Conservation (phyloP, 2,797 vertebrate genomes). For the Brachyalestes nurse region DNA sequence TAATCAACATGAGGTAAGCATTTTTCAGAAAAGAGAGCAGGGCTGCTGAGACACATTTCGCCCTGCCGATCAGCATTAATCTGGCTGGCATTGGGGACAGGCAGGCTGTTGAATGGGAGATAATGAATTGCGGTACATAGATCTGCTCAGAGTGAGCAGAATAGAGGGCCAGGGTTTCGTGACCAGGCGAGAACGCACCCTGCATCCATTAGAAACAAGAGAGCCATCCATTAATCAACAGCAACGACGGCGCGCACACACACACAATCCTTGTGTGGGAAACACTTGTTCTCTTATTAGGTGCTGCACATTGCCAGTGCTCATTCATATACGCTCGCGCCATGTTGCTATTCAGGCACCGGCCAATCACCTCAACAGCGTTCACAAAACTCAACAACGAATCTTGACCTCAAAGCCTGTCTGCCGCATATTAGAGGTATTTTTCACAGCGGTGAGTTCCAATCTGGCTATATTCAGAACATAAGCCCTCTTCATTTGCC, state of each 20-base stretch:
- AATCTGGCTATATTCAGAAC: constrained; percentile 7
- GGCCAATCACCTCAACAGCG: constrained; percentile 12
- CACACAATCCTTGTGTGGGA: constrained; percentile 16
- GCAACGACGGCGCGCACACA: background rate
- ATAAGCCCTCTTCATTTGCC: constrained; percentile 22
- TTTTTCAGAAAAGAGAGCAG: constrained; percentile 6
- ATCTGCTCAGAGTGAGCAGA: constrained; percentile 28
- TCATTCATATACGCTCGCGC: background rate
- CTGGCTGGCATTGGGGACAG: constrained; percentile 15
- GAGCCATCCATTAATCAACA: constrained; percentile 43
- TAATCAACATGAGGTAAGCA: background rate
- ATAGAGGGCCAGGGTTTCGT: constrained; percentile 31
- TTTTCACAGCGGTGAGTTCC: constrained; percentile 10
- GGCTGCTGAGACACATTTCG: constrained; percentile 10
- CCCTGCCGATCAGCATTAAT: constrained; percentile 28
- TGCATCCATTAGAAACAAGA: constrained; percentile 39
- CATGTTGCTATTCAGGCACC: background rate
- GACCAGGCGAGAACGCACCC: constrained; percentile 19
- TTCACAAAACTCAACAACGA: background rate
- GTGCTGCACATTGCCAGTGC: constrained; percentile 3
- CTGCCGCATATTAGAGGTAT: background rate
- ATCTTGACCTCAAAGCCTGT: constrained; percentile 3
- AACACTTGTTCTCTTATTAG: constrained; percentile 11
- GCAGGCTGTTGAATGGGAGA: constrained; percentile 32
- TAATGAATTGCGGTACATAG: constrained; percentile 50